Conservation (phyloP, 2,113 vertebrate species). For the Phaetusa simplex region DNA sequence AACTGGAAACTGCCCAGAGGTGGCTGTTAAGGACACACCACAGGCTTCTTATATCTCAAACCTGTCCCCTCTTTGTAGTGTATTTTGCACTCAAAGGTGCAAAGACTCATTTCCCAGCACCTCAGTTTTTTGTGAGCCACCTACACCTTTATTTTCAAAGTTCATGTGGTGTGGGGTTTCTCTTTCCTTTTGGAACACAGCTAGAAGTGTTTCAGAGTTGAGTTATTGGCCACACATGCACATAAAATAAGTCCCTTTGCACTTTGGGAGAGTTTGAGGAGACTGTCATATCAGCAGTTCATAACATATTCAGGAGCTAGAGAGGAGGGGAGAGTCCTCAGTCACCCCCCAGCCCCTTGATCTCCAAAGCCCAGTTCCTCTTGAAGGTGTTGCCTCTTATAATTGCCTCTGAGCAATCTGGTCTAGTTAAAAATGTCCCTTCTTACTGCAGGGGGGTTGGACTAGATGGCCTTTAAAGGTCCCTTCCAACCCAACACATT, state of each 20-base stretch:
- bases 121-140: neutral
- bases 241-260: neutral
- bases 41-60: neutral
- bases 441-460: no score
- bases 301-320: neutral
- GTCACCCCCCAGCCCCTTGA: neutral
- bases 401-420: no score
- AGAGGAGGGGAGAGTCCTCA: neutral
- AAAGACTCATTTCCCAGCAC: neutral
- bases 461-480: no score
- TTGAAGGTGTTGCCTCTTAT: neutral
- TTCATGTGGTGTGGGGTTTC: rapidly evolving
- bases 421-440: no score
- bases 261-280: neutral
- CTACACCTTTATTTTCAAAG: neutral
- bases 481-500: no score
- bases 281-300: neutral
- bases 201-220: neutral
- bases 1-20: neutral
- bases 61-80: neutral
- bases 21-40: no score
- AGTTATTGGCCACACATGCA: neutral
- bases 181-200: neutral
- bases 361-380: neutral
- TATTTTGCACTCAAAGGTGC: neutral